Conservation (phyloP, 2,888 invertebrate genomes). For the Diogma glabrata region DNA sequence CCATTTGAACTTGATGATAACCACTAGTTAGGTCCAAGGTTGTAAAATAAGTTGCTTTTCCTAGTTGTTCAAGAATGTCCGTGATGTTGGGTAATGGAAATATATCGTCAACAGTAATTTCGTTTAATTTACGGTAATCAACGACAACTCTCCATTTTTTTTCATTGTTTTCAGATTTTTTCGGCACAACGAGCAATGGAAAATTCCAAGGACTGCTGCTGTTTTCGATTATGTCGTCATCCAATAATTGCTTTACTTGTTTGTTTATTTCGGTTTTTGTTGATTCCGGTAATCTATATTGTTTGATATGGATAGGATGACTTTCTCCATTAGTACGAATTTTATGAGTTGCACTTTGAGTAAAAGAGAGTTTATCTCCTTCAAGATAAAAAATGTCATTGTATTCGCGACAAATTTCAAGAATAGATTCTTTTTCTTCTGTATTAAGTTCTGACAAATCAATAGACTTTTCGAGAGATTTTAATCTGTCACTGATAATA, state of each 20-base stretch:
- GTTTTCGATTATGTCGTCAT: not conserved
- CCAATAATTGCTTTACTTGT: not conserved
- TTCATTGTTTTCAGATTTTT: not conserved
- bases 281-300: not conserved
- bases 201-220: not conserved
- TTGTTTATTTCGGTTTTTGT: not conserved
- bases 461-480: no score
- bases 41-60: constrained; percentile 20
- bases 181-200: not conserved
- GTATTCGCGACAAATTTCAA: not conserved
- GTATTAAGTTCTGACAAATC: no score
- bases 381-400: not conserved
- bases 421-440: not conserved
- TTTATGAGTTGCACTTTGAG: no score
- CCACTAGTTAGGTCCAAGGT: constrained; percentile 18
- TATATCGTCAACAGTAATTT: constrained; percentile 17
- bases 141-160: not conserved
- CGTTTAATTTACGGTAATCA: constrained; percentile 17
- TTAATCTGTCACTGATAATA: no score
- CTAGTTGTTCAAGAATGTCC: constrained; percentile 18
- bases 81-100: constrained; percentile 21
- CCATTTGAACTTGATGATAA: not conserved
- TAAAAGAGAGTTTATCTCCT: no score
- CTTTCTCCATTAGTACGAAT: not conserved
- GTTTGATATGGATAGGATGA: not conserved